Evolutionary conservation across 2,797 vertebrate genomes (phyloP), one percentile per base, ranked within the genome.

Genomic region (Todus mexicanus): DNA sequence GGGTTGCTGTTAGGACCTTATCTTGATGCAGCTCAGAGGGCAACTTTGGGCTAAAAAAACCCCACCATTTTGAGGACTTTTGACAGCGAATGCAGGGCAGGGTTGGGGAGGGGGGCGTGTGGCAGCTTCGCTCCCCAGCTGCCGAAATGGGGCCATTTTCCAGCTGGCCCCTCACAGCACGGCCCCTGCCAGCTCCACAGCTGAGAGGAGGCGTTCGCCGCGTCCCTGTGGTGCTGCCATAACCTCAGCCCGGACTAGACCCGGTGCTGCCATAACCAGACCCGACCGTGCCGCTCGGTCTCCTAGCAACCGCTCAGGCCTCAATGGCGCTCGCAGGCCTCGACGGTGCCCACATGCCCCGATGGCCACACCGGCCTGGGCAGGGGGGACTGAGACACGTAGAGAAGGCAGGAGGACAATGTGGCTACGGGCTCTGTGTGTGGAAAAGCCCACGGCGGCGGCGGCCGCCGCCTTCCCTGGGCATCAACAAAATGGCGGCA

Each of bases 381-480:
- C 6, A 4, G 21, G 47, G 21, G 47, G 5, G 12, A 50, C 1
- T 0, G 1, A 76, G n/a, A 23, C 45, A 15, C 0, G 0, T 15
- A 10, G 16, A 31, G 15, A 12, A 64, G 23, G 38, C 65, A 12
- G 72, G 20, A 61, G 6, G 33, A 22, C 1, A 12, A 2, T 33
- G 2, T 0, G 2, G 12, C 22, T 5, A 4, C 0, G 1, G n/a
- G 26, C 51, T 31, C 10, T 1, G 1, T 0, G 1, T 0, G 17
- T 1, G 12, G 27, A 40, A 10, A 40, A 73, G 6, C 65, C 66
- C 3, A 1, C 42, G 3, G 31, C 17, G 11, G 1, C 42, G 3
- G 31, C 17, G 11, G 1, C 27, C 3, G 65, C 21, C 0, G 5
- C 82, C 14, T 18, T 77, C 57, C 40, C 73, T 1, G 15, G 73